phyloP scores from a whole-genome alignment of 2,888 invertebrate genomes.

The Andrena chrysosceles region DNA sequence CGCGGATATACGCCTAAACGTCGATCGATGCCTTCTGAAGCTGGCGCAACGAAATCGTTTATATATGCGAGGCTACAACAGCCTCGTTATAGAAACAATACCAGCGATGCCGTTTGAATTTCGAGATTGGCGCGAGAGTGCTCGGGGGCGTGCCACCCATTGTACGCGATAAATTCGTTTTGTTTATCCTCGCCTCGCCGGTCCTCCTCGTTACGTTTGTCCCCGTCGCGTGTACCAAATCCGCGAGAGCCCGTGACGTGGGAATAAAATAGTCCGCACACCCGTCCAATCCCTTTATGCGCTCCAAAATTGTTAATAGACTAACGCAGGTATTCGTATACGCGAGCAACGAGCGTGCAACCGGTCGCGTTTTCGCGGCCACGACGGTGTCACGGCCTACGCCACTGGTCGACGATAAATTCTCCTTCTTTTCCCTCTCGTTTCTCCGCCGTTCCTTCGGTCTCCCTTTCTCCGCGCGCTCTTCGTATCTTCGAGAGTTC shows the following conservation, averaged over 20 bases:
- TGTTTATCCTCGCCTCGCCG: conserved; percentile 13
- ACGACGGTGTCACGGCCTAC: conserved; percentile 46
- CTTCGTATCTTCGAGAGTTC: conserved; percentile 67
- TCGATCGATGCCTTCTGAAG: conserved; percentile 38
- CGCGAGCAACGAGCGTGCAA: conserved; percentile 19
- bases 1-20: conserved; percentile 20
- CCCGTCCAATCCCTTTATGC: conserved; percentile 33
- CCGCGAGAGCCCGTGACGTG: conserved; percentile 26
- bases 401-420: conserved; percentile 62
- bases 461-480: conserved; percentile 32
- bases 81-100: conserved; percentile 50
- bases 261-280: conserved; percentile 22
- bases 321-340: conserved; percentile 7
- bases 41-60: conserved; percentile 46
- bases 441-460: conserved; percentile 5
- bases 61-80: conserved; percentile 21
- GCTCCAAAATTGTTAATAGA: conserved; percentile 56
- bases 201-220: too few species aligned
- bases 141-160: neutral
- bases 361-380: conserved; percentile 35
- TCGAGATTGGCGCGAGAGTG: conserved; percentile 31
- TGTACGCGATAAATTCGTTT: conserved; percentile 42
- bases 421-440: conserved; percentile 40
- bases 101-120: conserved; percentile 46
- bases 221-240: too few species aligned